phyloP scores from a whole-genome alignment of 2,113 vertebrate species.

The Callaeas wilsoni region DNA sequence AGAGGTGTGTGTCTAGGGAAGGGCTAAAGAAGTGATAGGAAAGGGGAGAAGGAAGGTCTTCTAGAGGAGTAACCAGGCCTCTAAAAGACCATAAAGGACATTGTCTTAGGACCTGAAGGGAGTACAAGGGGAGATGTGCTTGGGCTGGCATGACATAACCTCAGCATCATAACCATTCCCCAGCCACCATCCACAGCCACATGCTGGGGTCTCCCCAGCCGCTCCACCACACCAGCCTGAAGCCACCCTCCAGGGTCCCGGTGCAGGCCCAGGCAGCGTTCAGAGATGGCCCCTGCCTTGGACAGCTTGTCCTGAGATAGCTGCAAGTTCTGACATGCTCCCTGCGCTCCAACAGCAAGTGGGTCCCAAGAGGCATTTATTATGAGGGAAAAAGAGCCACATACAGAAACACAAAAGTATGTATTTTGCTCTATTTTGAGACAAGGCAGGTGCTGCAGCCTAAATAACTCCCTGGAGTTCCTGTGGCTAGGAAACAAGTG shows the following conservation, averaged over 20 bases:
- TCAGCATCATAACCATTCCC: too few relatives aligned
- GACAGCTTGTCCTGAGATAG: background rate
- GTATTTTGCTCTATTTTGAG: background rate
- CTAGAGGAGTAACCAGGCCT: background rate
- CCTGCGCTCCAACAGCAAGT: background rate
- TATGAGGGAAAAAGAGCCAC: background rate
- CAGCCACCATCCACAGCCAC: background rate
- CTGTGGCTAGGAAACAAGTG: background rate
- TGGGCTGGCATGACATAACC: background rate
- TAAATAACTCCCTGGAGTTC: background rate
- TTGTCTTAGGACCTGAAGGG: background rate
- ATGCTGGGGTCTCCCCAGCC: background rate
- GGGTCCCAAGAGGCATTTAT: background rate
- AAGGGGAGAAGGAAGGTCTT: background rate
- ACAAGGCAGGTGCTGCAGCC: background rate
- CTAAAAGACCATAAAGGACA: background rate
- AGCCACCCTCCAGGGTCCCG: background rate
- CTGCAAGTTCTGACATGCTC: background rate
- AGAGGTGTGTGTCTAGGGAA: background rate
- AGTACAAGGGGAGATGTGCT: background rate
- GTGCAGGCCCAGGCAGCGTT: background rate
- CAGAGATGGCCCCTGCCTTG: background rate
- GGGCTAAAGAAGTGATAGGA: background rate
- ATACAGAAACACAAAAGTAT: background rate
- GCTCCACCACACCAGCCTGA: background rate